Evolutionary conservation across 2,888 invertebrate species (phyloP).

Genomic region (Archaeoteleia sp.): DNA sequence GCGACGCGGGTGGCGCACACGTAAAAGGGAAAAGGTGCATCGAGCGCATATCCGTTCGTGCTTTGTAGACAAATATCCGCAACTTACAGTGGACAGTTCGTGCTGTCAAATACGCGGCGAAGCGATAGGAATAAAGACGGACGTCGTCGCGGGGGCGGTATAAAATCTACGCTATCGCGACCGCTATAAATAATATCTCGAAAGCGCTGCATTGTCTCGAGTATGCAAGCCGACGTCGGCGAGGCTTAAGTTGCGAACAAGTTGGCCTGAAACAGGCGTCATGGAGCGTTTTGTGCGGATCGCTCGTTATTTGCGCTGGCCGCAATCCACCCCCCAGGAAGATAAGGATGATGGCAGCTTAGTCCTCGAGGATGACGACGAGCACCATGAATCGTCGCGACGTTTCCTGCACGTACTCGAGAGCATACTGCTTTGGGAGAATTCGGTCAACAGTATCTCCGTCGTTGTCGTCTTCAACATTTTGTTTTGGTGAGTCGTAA

Average conservation of each 20-base stretch:
- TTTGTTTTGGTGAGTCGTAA: conserved; percentile 67
- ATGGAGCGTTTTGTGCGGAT: conserved; percentile 67
- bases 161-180: conserved; percentile 55
- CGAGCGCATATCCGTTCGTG: conserved; percentile 1
- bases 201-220: conserved; percentile 15
- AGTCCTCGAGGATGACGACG: conserved; percentile 42
- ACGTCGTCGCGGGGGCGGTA: not conserved
- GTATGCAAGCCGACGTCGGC: conserved; percentile 26
- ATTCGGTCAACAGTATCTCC: conserved; percentile 67
- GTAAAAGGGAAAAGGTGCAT: not conserved
- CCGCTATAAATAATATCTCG: conserved; percentile 62
- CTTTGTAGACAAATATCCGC: not conserved
- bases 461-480: conserved; percentile 68
- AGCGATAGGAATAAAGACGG: not conserved
- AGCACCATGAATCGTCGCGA: conserved; percentile 33
- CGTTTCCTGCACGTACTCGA: conserved; percentile 61
- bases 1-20: conserved; percentile 4
- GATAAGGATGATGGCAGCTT: conserved; percentile 19
- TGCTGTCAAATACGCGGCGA: too few species aligned
- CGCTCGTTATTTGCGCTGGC: conserved; percentile 62
- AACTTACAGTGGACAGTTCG: too few species aligned
- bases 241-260: conserved; percentile 12
- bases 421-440: conserved; percentile 69
- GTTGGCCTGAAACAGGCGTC: conserved; percentile 51
- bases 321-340: conserved; percentile 35